Evolutionary conservation across 2,113 vertebrate species (phyloP).

Genomic region (Gobio gobio): DNA sequence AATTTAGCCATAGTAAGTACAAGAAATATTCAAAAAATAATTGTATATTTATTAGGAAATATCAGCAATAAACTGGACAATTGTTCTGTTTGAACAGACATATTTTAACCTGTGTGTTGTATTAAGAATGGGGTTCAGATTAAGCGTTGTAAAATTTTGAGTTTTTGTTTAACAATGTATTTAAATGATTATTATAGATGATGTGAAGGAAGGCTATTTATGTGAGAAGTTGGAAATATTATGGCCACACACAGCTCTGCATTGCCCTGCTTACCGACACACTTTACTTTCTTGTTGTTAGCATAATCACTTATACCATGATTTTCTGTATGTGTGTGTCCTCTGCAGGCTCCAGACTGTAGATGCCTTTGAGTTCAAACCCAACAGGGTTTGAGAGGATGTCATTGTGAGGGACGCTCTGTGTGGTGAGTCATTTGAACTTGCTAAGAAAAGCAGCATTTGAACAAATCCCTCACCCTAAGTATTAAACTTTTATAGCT

Average conservation of each 20-base stretch:
- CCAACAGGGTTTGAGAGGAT: slow-evolving; percentile 40
- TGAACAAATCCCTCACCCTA: not conserved
- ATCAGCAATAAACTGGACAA: not conserved
- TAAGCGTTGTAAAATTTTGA: not conserved
- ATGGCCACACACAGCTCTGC: not conserved
- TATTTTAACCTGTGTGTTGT: not conserved
- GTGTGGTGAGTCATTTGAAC: slow-evolving; percentile 34
- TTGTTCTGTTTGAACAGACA: not conserved
- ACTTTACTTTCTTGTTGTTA: not conserved
- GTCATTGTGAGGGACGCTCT: slow-evolving; percentile 43
- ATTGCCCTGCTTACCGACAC: not conserved
- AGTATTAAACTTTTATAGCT: not conserved
- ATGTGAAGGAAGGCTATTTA: not conserved
- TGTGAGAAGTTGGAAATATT: not conserved
- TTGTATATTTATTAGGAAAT: not conserved
- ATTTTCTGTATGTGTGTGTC: slow-evolving; percentile 34
- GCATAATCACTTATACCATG: not conserved
- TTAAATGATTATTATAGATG: not conserved
- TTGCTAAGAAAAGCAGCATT: not conserved
- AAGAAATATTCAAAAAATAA: too few relatives aligned
- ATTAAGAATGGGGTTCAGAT: not conserved
- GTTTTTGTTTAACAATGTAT: not conserved
- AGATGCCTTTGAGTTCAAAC: slow-evolving; percentile 20
- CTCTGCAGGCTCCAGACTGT: slow-evolving; percentile 32
- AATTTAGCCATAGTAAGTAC: too few relatives aligned